Percentiles rank a stretch among this genome's conserved stretches.
Evolutionary conservation across 2,888 invertebrate genomes (phyloP).

Genomic region (Tillus elongatus): DNA sequence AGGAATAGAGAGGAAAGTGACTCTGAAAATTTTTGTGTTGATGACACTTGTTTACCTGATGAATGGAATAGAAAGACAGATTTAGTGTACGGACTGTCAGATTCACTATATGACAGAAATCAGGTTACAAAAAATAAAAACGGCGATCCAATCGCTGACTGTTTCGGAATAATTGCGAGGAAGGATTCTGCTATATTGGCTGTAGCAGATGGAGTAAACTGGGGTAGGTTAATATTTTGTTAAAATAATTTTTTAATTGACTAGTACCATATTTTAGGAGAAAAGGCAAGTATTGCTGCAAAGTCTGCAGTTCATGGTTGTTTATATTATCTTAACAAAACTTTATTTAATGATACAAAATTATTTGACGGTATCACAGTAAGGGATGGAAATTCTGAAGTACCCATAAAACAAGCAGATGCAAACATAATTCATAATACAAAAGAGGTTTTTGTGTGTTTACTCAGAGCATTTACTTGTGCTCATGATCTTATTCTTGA

Average conservation of each 20-base stretch:
- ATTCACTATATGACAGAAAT: slow-evolving; percentile 76
- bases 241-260: not conserved
- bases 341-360: slow-evolving; percentile 46
- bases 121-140: slow-evolving; percentile 59
- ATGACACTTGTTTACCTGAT: slow-evolving; percentile 32
- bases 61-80: slow-evolving; percentile 53
- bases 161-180: slow-evolving; percentile 66
- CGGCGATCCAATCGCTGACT: slow-evolving; percentile 82
- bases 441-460: slow-evolving; percentile 65
- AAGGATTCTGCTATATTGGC: slow-evolving; percentile 69
- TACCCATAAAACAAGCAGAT: slow-evolving; percentile 15
- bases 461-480: slow-evolving; percentile 72
- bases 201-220: slow-evolving; percentile 84
- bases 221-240: slow-evolving; percentile 50
- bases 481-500: slow-evolving; percentile 78
- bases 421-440: slow-evolving; percentile 43
- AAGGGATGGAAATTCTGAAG: slow-evolving; percentile 24
- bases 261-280: slow-evolving; percentile 48
- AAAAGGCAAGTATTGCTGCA: slow-evolving; percentile 75
- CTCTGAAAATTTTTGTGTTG: no score
- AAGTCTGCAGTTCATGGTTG: slow-evolving; percentile 78
- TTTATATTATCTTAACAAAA: slow-evolving; percentile 70
- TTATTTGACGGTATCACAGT: slow-evolving; percentile 36
- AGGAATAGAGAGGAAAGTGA: no score
- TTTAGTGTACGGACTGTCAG: slow-evolving; percentile 59